A percentile compares a stretch with the other conserved stretches of the same genome.
Conservation (phyloP, 2,113 vertebrate species). For the Onychostruthus taczanowskii region DNA sequence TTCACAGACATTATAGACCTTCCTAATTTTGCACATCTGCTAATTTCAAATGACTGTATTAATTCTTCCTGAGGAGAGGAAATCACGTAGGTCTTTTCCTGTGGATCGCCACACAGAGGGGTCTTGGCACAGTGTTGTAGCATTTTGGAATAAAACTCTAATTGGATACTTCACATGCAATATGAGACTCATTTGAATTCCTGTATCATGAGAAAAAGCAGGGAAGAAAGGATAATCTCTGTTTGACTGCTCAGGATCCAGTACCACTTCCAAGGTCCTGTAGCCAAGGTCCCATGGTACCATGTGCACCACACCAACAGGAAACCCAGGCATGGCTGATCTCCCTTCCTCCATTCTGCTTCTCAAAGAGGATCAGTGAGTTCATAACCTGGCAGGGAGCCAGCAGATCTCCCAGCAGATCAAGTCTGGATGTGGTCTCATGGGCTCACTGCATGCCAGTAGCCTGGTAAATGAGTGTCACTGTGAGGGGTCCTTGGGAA, state of each 20-base stretch:
- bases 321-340: background rate
- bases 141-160: background rate
- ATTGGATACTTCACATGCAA: background rate
- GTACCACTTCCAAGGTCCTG: background rate
- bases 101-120: accelerated
- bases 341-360: background rate
- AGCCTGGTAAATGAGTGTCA: background rate
- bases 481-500: background rate
- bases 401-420: background rate
- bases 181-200: background rate
- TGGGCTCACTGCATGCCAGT: too few relatives aligned
- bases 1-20: background rate
- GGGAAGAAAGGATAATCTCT: background rate
- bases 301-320: background rate
- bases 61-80: background rate
- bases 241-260: accelerated
- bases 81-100: background rate
- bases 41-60: background rate
- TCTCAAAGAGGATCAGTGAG: accelerated
- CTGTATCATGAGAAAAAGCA: background rate
- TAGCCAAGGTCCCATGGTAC: background rate
- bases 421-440: accelerated
- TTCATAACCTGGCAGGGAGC: accelerated
- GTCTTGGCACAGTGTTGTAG: background rate
- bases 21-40: background rate